phyloP scores from a whole-genome alignment of 2,797 vertebrate species.

The Pagetopsis macropterus region DNA sequence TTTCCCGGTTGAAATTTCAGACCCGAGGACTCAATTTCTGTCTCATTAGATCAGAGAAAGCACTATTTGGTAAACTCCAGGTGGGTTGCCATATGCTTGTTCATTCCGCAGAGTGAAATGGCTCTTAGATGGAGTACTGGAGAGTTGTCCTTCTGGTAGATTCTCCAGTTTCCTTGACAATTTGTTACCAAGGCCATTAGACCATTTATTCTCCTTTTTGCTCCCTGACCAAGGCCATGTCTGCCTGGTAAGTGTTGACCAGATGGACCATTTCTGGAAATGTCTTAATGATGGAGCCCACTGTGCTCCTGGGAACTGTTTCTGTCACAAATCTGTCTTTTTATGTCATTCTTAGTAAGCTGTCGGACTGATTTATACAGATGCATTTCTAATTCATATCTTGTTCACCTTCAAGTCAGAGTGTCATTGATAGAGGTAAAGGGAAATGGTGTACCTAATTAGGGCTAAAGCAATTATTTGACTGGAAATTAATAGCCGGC shows the following conservation, averaged over 20 bases:
- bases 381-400: neutral
- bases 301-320: neutral
- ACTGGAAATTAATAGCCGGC: neutral
- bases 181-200: neutral
- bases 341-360: neutral
- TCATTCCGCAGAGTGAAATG: conserved; percentile 31
- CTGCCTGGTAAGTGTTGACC: conserved; percentile 17
- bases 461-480: neutral
- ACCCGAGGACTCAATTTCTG: conserved; percentile 30
- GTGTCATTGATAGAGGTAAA: neutral
- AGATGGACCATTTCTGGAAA: neutral
- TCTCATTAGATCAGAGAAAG: conserved; percentile 44
- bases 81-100: conserved; percentile 50
- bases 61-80: conserved; percentile 50
- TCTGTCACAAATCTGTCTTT: neutral
- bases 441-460: neutral
- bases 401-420: conserved; percentile 13
- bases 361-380: conserved; percentile 1
- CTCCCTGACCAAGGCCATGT: conserved; percentile 8
- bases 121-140: conserved; percentile 18
- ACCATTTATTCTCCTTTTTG: neutral
- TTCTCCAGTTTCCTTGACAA: conserved; percentile 37
- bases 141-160: conserved; percentile 29
- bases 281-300: neutral
- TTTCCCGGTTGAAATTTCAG: conserved; percentile 29